Evolutionary conservation across 1,140 invertebrate species (phyloP), one percentile per base, ranked within the genome.

Genomic region (Sarcophaga peregrina): DNA sequence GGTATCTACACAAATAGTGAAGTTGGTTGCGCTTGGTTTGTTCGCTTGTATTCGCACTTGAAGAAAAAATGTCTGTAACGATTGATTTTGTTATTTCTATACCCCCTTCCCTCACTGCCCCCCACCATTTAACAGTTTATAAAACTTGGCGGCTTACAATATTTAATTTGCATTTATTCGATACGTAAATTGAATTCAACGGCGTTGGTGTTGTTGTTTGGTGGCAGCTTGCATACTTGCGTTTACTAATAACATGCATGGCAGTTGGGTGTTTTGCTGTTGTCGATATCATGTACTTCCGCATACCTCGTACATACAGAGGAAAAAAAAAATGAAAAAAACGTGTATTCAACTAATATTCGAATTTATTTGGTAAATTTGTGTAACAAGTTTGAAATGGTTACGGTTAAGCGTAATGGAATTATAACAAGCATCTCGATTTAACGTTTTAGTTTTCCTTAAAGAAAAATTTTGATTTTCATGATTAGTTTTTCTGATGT

Each of bases 21-120:
- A 37, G 25, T 48, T 25, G 6, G 25, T 50, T 78, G 75, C 50
- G 47, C 47, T 78, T 78, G 75, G 50, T 78, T 52, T 78, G 47
- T 47, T 58, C 4, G 25, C 13, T 68, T 78, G 75, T 25, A 78
- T 17, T 78, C 47, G 47, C 75, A 78, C 75, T 52, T 78, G 75
- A 52, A 48, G 50, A 37, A 37, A 37, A 37, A 78, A 78, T 78
- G 75, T 78, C 50, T 50, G 75, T 37, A 37, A 78, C 75, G 75
- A 78, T 78, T 78, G 75, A 78, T 78, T 78, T 78, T 78, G 15
- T 9, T 46, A 74, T 45, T 37, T 4, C 25, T 37, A n/a, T 37
- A 37, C 25, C 25, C 25, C 25, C 4, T 1, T 1, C 25, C 4
- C 25, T 4, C 25, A 8, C 17, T 37, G 25, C 1, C 25, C 4